Evolutionary conservation across 2,797 vertebrate genomes (phyloP), one percentile per base, ranked within the genome.

Genomic region (Nannoperca australis): DNA sequence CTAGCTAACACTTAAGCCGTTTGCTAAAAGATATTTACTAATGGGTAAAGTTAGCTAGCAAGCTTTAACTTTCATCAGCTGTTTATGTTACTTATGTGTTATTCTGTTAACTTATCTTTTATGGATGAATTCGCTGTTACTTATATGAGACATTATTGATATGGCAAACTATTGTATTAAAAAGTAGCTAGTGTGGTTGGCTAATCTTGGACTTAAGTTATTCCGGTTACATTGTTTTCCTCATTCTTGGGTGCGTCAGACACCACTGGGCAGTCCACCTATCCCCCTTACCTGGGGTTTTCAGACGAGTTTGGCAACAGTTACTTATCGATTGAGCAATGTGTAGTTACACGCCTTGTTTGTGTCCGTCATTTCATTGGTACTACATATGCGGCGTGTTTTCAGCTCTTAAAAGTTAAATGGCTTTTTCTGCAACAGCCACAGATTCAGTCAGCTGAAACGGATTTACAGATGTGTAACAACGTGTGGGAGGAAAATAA

Each of bases 401-500:
- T 70, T 22, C 10, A n/a, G 55, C 24, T 34, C 11, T 20, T 15
- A 30, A 18, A n/a, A 44, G 55, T 58, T 4, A 2, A 32, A 54
- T 24, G 15, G 11, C 3, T 78, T 56, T 36, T 0, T 45, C 20
- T 45, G 53, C 22, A 11, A 7, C 15, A 32, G 7, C n/a, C 36
- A 14, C 6, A 59, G 20, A 11, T 10, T 47, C 24, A 20, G 9
- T 42, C 10, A 34, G 42, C 13, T 15, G 11, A 14, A 47, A 55
- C 18, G 17, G 53, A 12, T 10, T 22, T 9, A 69, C 4, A 47
- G 42, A 67, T 80, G 54, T 80, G 54, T 70, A 44, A 74, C 50
- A 72, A 53, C 64, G 51, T 62, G 79, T 82, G 76, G 53, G 84
- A 84, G 78, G 60, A 78, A 73, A 82, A 77, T 32, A 59, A 61